Evolutionary conservation across 2,797 vertebrate species (phyloP).

Genomic region (Yasuhikotakia modesta): DNA sequence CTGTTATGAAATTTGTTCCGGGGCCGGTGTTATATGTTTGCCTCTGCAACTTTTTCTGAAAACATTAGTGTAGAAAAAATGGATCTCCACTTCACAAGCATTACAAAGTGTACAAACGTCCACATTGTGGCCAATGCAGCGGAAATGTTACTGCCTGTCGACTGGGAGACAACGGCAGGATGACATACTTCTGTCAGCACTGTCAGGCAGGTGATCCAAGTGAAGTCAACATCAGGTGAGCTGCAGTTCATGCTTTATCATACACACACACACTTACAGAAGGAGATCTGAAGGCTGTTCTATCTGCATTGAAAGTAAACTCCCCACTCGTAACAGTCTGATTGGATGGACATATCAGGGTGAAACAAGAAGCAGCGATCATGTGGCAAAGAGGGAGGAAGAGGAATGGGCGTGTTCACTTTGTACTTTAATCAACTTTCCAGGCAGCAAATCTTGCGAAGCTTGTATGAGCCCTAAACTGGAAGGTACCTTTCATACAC

Average conservation of each 20-base stretch:
- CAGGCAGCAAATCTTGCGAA: slow-evolving; percentile 80
- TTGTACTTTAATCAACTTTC: slow-evolving; percentile 89
- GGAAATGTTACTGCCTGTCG: slow-evolving; percentile 84
- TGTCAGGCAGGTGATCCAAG: slow-evolving; percentile 85
- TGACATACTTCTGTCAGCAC: slow-evolving; percentile 90
- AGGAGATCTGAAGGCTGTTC: neutral
- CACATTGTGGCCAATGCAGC: slow-evolving; percentile 80
- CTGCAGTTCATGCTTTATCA: neutral
- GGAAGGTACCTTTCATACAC: slow-evolving; percentile 72
- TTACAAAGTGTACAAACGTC: slow-evolving; percentile 87
- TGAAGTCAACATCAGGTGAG: slow-evolving; percentile 79
- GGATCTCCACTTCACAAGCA: slow-evolving; percentile 82
- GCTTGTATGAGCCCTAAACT: slow-evolving; percentile 86
- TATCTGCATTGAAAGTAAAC: slow-evolving; percentile 71
- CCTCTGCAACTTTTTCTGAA: slow-evolving; percentile 18
- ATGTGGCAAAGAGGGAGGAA: slow-evolving; percentile 78
- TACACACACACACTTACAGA: neutral
- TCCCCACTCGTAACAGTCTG: slow-evolving; percentile 78
- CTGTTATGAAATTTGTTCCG: neutral
- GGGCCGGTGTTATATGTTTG: neutral
- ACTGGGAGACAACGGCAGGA: slow-evolving; percentile 85
- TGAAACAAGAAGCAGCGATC: slow-evolving; percentile 62
- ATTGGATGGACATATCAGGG: slow-evolving; percentile 74
- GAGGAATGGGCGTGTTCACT: slow-evolving; percentile 86
- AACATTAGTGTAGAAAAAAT: slow-evolving; percentile 81